A percentile compares a stretch with the other conserved stretches of the same genome.
Conservation (phyloP, 2,797 vertebrate species). For the Hozukius guyotensis region DNA sequence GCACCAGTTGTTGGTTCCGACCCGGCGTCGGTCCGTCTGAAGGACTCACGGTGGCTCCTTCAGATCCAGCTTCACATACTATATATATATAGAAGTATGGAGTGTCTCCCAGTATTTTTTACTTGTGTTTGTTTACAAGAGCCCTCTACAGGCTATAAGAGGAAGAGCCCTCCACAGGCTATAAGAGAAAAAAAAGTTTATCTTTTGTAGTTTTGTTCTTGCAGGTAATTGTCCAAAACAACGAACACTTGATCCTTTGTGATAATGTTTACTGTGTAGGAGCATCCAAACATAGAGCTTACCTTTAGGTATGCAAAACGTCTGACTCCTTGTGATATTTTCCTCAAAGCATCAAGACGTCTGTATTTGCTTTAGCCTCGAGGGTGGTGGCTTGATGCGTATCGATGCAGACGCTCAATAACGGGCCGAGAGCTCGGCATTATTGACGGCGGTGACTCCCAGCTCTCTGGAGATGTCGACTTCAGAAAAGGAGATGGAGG, state of each 20-base stretch:
- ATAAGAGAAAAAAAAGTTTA: background rate
- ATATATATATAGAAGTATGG: background rate
- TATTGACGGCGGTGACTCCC: slow-evolving; percentile 56
- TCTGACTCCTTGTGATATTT: slow-evolving; percentile 30
- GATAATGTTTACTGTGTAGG: slow-evolving; percentile 14
- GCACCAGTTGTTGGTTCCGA: background rate
- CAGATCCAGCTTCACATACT: background rate
- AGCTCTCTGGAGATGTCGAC: slow-evolving; percentile 22
- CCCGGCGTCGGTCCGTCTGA: background rate
- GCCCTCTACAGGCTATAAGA: background rate
- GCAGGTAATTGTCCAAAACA: slow-evolving; percentile 1
- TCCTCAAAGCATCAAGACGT: slow-evolving; percentile 20
- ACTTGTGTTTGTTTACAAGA: background rate
- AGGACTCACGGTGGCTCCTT: background rate
- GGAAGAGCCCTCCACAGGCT: background rate
- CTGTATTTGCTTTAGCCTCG: slow-evolving; percentile 57
- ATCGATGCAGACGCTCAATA: slow-evolving; percentile 66
- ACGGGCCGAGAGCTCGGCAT: slow-evolving; percentile 32
- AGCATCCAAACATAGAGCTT: slow-evolving; percentile 1
- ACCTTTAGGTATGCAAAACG: slow-evolving; percentile 22
- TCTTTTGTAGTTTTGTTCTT: background rate
- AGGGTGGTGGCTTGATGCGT: slow-evolving; percentile 52
- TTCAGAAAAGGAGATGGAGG: slow-evolving; percentile 19
- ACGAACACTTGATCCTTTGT: background rate
- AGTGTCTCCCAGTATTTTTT: background rate